Percentiles rank a stretch among this genome's conserved stretches.
Conservation (phyloP, 2,113 vertebrate genomes). For the Salvelinus fontinalis region DNA sequence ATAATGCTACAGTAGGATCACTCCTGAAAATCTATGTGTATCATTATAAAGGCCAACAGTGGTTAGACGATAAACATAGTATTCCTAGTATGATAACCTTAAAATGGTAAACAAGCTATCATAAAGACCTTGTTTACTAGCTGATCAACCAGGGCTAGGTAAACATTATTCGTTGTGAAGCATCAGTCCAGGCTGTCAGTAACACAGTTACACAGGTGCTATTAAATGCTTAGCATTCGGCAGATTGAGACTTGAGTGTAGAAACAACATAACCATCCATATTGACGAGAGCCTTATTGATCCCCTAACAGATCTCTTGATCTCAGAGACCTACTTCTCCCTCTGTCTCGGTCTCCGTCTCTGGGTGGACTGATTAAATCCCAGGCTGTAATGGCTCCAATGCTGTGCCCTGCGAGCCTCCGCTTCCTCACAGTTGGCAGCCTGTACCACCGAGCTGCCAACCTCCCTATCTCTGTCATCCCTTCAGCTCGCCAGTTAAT, state of each 20-base stretch:
- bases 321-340: neutral
- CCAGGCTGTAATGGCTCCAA: conserved; percentile 18
- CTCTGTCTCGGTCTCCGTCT: neutral
- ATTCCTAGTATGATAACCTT: neutral
- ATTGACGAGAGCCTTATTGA: neutral
- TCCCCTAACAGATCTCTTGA: neutral
- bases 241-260: neutral
- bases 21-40: neutral
- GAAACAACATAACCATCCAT: conserved; percentile 11
- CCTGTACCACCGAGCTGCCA: conserved; percentile 47
- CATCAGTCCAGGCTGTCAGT: neutral
- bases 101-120: neutral
- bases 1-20: neutral
- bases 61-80: neutral
- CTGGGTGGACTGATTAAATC: conserved; percentile 61
- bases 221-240: neutral
- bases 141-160: neutral
- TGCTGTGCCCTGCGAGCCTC: conserved; percentile 17
- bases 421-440: conserved; percentile 48
- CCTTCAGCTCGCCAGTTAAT: neutral
- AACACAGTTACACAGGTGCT: neutral
- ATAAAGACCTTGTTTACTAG: neutral
- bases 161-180: neutral
- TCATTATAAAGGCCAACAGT: neutral
- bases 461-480: conserved; percentile 52